Conservation (phyloP, 2,797 vertebrate species). For the Protosalanx chinensis region DNA sequence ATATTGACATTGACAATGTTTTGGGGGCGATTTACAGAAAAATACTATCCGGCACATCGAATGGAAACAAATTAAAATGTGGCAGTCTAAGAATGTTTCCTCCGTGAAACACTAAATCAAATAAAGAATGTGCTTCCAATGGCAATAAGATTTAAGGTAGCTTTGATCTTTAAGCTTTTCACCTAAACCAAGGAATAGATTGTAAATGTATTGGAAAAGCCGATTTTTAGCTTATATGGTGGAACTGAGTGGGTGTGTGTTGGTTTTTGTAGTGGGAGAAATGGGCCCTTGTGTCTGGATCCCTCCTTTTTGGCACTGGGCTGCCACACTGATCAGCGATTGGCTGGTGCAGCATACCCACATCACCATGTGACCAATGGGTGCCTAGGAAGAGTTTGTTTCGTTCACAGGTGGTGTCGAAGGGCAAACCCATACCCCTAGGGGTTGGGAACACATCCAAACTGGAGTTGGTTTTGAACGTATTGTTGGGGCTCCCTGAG, state of each 20-base stretch:
- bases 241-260: slow-evolving; percentile 21
- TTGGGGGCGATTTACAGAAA: slow-evolving; percentile 18
- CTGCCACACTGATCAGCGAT: neutral
- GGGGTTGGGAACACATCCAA: neutral
- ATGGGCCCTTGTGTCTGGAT: slow-evolving; percentile 21
- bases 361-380: neutral
- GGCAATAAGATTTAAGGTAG: slow-evolving; percentile 26
- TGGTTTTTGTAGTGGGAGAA: neutral
- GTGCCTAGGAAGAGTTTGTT: neutral
- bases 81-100: slow-evolving; percentile 43
- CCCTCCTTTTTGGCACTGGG: neutral
- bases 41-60: slow-evolving; percentile 28
- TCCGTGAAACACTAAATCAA: slow-evolving; percentile 48
- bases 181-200: slow-evolving; percentile 43
- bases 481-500: neutral
- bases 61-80: slow-evolving; percentile 43
- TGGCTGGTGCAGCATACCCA: slow-evolving; percentile 13
- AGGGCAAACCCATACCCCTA: neutral
- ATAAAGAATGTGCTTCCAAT: slow-evolving; percentile 51
- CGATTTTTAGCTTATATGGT: slow-evolving; percentile 32
- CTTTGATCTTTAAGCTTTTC: slow-evolving; percentile 57
- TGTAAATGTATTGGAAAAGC: slow-evolving; percentile 26
- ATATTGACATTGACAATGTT: too few relatives aligned
- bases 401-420: neutral
- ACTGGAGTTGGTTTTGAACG: neutral